Conservation (phyloP, 1,140 invertebrate species). For the Stenopsyche tienmushanensis region DNA sequence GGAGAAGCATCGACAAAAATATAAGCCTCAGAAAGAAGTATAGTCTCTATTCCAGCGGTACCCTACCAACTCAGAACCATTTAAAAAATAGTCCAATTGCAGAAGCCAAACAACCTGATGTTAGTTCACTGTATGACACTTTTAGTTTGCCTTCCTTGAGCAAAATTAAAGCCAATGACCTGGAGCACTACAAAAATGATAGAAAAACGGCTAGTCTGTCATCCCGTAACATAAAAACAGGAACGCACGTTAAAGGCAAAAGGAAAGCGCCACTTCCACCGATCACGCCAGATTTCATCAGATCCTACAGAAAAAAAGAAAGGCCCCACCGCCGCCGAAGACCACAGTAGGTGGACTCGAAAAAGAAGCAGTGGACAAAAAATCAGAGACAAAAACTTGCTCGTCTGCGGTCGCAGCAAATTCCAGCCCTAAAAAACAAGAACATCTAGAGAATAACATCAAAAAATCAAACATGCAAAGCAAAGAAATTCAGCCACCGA, state of each 20-base stretch:
- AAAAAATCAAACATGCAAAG: constrained; percentile 8
- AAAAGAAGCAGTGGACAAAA: background rate
- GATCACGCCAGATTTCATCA: constrained; percentile 40
- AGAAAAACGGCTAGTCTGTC: constrained; percentile 59
- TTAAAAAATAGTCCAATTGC: constrained; percentile 42
- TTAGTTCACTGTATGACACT: constrained; percentile 48
- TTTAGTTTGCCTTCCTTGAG: constrained; percentile 57
- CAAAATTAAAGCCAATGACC: constrained; percentile 42
- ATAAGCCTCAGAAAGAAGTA: constrained; percentile 65
- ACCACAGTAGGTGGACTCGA: constrained; percentile 15
- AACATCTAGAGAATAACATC: constrained; percentile 16
- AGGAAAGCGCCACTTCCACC: constrained; percentile 71
- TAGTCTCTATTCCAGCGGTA: constrained; percentile 57
- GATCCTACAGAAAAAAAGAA: constrained; percentile 57
- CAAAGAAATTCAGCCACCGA: background rate
- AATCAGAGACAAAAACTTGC: background rate
- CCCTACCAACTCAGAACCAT: constrained; percentile 43
- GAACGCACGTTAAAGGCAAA: constrained; percentile 71
- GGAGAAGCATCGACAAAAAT: constrained; percentile 57
- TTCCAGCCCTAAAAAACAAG: constrained; percentile 7
- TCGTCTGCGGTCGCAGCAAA: background rate
- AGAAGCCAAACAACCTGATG: constrained; percentile 27
- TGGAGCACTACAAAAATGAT: constrained; percentile 46
- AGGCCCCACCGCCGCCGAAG: constrained; percentile 62
- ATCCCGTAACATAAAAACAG: constrained; percentile 51